Evolutionary conservation across 2,797 vertebrate species (phyloP), one percentile per base, ranked within the genome.

Genomic region (Bothrops alternatus): DNA sequence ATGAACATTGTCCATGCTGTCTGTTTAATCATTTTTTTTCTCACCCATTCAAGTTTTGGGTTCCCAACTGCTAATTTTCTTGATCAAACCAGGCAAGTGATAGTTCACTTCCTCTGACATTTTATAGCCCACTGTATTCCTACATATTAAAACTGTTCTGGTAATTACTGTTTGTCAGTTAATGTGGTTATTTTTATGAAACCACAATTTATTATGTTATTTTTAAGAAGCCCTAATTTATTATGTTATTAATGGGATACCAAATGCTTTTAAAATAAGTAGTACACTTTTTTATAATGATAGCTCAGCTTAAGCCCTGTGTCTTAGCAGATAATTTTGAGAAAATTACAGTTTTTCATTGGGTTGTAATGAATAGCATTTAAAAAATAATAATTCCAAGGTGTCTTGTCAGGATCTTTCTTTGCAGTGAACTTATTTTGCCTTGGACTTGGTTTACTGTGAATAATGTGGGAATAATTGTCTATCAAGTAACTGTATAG

Each of bases 31-130:
- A 93, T 95, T 95, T 91, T 91, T 91, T 93, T 95, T 94, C 95
- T 97, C 91, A 97, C 32, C 25, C 37, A 82, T 82, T 82, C 73
- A 47, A 4, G 20, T 82, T 82, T 28, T 95, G 94, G 95, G 96
- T 96, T 98, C 97, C 97, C 93, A 97, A 96, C 97, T 98, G 97
- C 97, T 96, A 95, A 88, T 92, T 94, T 93, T 93, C 95, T 95
- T 97, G 95, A 94, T 92, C 95, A 91, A 94, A 89, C 86, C 94
- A 42, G 96, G 96, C 96, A 96, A 97, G 95, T 93, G 90, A 92
- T 96, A 92, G 96, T 97, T 97, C 97, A 97, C 95, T 97, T 96
- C 86, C 94, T 97, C 93, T 90, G 95, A 93, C 95, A 96, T 55
- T 95, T 94, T 95, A 92, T 95, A 96, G 95, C 93, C 87, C 47